phyloP scores from a whole-genome alignment of 2,113 vertebrate species.

The Oenanthe melanoleuca region DNA sequence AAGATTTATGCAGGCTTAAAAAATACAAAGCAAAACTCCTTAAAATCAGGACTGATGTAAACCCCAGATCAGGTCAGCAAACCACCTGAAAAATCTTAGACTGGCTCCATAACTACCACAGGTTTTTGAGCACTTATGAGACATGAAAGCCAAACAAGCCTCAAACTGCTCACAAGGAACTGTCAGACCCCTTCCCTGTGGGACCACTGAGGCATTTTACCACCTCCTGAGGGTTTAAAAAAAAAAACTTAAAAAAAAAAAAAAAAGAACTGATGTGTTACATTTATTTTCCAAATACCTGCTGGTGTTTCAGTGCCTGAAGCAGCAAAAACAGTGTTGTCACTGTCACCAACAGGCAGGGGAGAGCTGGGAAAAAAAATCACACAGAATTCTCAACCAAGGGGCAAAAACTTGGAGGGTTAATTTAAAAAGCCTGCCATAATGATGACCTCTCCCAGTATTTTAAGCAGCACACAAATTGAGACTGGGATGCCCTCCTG shows the following conservation, averaged over 20 bases:
- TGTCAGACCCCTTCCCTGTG: neutral
- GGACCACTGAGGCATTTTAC: neutral
- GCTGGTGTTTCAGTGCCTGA: neutral
- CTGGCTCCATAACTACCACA: neutral
- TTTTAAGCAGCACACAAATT: neutral
- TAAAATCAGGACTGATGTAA: neutral
- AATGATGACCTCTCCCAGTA: neutral
- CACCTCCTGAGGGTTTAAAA: neutral
- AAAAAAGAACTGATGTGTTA: neutral
- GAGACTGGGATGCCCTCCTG: neutral
- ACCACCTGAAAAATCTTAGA: neutral
- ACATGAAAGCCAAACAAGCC: neutral
- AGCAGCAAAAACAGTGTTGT: fast-evolving
- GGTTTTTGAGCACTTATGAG: fast-evolving
- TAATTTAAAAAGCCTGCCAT: neutral
- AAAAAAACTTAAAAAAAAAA: no score
- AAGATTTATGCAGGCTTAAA: neutral
- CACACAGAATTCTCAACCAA: fast-evolving
- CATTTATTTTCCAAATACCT: neutral
- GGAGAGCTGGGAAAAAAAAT: neutral
- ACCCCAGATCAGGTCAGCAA: neutral
- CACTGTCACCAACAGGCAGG: neutral
- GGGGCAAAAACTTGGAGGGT: neutral
- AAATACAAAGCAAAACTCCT: neutral
- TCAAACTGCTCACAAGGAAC: neutral